Percentiles rank a stretch among this genome's conserved stretches.
phyloP scores from a whole-genome alignment of 2,888 invertebrate genomes.

The Chymomyza procnemis region DNA sequence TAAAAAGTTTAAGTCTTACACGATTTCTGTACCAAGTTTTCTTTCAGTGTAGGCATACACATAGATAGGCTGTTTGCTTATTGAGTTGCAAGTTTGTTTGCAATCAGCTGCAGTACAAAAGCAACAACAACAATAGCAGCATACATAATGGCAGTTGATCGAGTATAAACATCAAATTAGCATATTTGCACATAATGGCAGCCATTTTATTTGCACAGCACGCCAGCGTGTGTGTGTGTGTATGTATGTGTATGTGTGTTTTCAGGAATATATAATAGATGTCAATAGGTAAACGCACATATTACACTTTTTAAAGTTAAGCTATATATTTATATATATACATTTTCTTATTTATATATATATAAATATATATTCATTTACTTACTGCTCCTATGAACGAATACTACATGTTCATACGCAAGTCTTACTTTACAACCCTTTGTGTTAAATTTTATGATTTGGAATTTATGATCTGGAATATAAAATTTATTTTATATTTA shows the following conservation, averaged over 20 bases:
- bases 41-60: conserved; percentile 52
- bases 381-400: too few relatives aligned
- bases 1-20: too few relatives aligned
- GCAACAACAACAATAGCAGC: conserved; percentile 26
- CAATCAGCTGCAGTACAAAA: conserved; percentile 58
- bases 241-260: not conserved
- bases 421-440: too few relatives aligned
- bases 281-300: conserved; percentile 20
- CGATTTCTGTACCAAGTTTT: too few relatives aligned
- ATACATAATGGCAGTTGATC: not conserved
- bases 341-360: too few relatives aligned
- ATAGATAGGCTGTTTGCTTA: conserved; percentile 49
- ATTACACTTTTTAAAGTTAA: not conserved
- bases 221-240: not conserved
- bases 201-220: conserved; percentile 43
- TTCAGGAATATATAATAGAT: conserved; percentile 26
- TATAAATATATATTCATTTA: too few relatives aligned
- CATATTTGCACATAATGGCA: conserved; percentile 63
- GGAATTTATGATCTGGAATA: too few relatives aligned
- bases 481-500: too few relatives aligned
- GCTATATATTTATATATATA: too few relatives aligned
- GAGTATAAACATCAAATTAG: conserved; percentile 63
- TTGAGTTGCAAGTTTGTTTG: conserved; percentile 72
- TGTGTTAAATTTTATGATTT: too few relatives aligned
- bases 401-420: too few relatives aligned